Evolutionary conservation across 2,888 invertebrate genomes (phyloP), one percentile per base, ranked within the genome.

Genomic region (Xestobium rufovillosum): DNA sequence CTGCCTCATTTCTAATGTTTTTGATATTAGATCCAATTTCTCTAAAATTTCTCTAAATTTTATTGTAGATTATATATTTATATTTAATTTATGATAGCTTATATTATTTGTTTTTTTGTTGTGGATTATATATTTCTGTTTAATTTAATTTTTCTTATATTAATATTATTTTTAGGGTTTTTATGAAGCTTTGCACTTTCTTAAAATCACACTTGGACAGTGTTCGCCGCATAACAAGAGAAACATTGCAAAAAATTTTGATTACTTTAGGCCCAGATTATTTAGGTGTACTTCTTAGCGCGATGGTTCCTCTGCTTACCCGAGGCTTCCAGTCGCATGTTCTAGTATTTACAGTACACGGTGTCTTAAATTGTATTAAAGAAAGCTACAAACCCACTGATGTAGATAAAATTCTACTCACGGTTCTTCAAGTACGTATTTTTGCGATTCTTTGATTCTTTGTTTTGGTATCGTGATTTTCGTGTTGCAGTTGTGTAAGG

Each of bases 241-340:
- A 91, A 60, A 91, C 89, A n/a, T 72, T 97, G n/a, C 82, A 87
- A 49, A 87, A 90, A 63, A 87, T 95, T 14, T 84, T 92, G 79
- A 56, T 78, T 0, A 77, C 86, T 0, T 71, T 98, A 4, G 96
- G 96, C 0, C 78, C 90, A 0, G 66, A 75, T 10, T 90, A 90
- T 63, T 69, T 97, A 42, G 73, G 78, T 4, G 70, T 80, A 51
- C 65, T 96, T 13, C 63, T 96, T 8, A 77, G 78, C 41, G 91
- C 94, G 63, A 75, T 97, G 60, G 79, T 80, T 19, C 68, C 83
- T 3, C 66, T 89, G 12, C 69, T 97, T 35, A 87, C 80, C 0
- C 76, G 83, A 57, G 97, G 97, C 8, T 97, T 86, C 60, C 94
- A 95, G 71, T 80, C 90, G 2, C 96, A 97, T 55, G 95, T 97